Evolutionary conservation across 2,888 invertebrate species (phyloP).

Genomic region (Pollenia angustigena): DNA sequence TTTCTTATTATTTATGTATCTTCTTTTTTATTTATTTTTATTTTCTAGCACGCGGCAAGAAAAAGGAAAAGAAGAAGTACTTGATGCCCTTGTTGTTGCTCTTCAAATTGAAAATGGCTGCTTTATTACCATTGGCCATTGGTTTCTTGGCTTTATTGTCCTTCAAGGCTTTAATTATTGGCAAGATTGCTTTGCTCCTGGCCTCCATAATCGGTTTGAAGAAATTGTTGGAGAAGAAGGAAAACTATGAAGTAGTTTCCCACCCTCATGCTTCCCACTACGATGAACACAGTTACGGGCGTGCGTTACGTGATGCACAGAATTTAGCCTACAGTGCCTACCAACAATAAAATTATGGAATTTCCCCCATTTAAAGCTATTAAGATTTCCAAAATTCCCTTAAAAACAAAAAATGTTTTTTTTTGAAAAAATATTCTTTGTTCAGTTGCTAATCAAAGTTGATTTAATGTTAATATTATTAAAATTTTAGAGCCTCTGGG

Average conservation of each 20-base stretch:
- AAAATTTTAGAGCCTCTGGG: slow-evolving; percentile 70
- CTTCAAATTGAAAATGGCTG: slow-evolving; percentile 91
- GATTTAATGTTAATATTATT: slow-evolving; percentile 36
- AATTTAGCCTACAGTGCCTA: slow-evolving; percentile 89
- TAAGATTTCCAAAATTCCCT: slow-evolving; percentile 22
- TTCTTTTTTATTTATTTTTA: not conserved
- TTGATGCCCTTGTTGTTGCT: slow-evolving; percentile 90
- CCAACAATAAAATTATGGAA: slow-evolving; percentile 74
- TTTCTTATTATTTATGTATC: not conserved
- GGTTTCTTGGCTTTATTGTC: slow-evolving; percentile 91
- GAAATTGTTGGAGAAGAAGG: slow-evolving; percentile 89
- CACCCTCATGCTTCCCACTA: slow-evolving; percentile 87
- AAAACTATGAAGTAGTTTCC: slow-evolving; percentile 91
- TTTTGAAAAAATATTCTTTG: slow-evolving; percentile 14
- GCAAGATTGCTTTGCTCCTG: slow-evolving; percentile 92
- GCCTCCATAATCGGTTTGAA: slow-evolving; percentile 89
- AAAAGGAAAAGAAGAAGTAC: slow-evolving; percentile 91
- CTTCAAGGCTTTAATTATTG: slow-evolving; percentile 92
- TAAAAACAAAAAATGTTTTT: slow-evolving; percentile 26
- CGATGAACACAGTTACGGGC: slow-evolving; percentile 87
- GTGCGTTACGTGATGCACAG: slow-evolving; percentile 88
- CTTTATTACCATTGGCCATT: slow-evolving; percentile 90
- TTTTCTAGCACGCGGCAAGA: slow-evolving; percentile 89
- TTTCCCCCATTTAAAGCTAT: slow-evolving; percentile 4
- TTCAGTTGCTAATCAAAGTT: slow-evolving; percentile 27